Evolutionary conservation across 1,140 invertebrate genomes (phyloP), one percentile per base, ranked within the genome.

Genomic region (Drosophila ficusphila): DNA sequence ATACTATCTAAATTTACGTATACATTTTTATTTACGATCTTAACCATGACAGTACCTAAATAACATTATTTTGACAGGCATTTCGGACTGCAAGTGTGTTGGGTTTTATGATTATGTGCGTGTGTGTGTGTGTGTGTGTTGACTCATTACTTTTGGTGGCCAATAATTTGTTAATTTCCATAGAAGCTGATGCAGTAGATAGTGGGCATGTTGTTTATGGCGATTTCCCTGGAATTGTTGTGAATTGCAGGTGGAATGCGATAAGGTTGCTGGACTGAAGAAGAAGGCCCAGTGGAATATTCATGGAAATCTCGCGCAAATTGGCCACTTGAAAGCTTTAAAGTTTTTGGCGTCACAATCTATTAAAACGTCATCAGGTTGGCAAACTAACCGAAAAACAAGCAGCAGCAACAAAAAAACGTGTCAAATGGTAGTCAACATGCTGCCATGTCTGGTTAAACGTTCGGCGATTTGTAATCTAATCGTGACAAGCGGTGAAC

Each of bases 391-490:
- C 48, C 41, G 25, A 44, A 60, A 51, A 56, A 54, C 38, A 60
- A 56, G 19, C 75, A 54, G 34, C 29, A 29, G 14, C 16, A 52
- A 49, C 29, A 52, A 38, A 29, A 51, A 47, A 65, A 38, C 36
- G 23, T 60, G 53, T 60, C 33, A 61, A 69, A 39, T 56, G 31
- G 23, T 62, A 18, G 51, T 23, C 34, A 57, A 62, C 53, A 53
- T 39, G 49, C 64, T 51, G 29, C 56, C 56, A 47, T 41, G 41
- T 51, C 25, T 54, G 61, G 39, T 71, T 57, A 29, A 38, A 53
- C n/a, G 36, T 36, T 76, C 39, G 47, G 41, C n/a, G 64, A 64
- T 71, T 75, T 47, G 31, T 61, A 67, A 79, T 79, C 77, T 79
- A 71, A 79, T 79, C 77, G 23, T 31, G 67, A 72, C 67, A 72